Conservation (phyloP, 2,797 vertebrate species). For the Margarornis squamiger region DNA sequence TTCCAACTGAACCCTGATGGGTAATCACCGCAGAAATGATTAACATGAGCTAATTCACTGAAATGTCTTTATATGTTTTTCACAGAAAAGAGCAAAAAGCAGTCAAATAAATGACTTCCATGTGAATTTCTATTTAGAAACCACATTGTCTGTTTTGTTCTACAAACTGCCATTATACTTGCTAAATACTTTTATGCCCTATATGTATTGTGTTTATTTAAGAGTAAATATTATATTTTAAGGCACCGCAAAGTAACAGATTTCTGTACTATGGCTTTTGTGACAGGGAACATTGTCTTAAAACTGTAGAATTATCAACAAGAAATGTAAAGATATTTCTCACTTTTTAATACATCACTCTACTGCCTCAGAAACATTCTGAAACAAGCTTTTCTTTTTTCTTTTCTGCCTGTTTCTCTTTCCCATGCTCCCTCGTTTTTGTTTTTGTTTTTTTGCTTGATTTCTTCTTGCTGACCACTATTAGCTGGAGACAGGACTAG, state of each 20-base stretch:
- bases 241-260: not conserved
- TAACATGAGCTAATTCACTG: not conserved
- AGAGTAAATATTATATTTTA: not conserved
- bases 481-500: not conserved
- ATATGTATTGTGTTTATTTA: not conserved
- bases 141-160: not conserved
- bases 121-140: not conserved
- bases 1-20: not conserved
- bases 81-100: not conserved
- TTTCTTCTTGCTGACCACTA: constrained; percentile 15
- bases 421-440: not conserved
- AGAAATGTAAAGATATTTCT: not conserved
- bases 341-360: not conserved
- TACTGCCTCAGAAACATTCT: not conserved
- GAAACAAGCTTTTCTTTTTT: not conserved
- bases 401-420: not conserved
- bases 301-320: not conserved
- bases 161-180: not conserved
- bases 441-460: constrained; percentile 1
- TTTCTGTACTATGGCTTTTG: not conserved
- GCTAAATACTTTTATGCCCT: not conserved
- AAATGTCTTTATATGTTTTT: not conserved
- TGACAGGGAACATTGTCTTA: not conserved
- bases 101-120: not conserved
- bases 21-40: not conserved